A percentile compares a stretch with the other conserved stretches of the same genome.
phyloP scores from a whole-genome alignment of 2,113 vertebrate genomes.

The Xiphophorus maculatus region DNA sequence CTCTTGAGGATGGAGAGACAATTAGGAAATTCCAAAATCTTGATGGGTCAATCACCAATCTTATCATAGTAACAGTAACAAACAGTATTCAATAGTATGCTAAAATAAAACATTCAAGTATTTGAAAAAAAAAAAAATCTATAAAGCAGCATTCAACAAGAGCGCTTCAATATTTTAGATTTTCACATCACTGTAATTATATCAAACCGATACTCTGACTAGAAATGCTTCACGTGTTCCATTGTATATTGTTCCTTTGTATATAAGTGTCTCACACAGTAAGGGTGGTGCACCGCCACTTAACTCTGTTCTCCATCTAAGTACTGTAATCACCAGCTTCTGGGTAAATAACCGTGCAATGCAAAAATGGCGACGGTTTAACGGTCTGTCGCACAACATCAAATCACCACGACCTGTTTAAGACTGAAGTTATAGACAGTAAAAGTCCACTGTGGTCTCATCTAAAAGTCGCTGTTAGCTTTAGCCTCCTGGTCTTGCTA shows the following conservation, averaged over 20 bases:
- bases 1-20: constrained; percentile 41
- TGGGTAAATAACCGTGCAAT: background rate
- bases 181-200: background rate
- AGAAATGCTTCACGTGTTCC: background rate
- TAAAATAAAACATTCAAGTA: background rate
- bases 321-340: no score
- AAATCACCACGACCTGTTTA: background rate
- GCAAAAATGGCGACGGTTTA: background rate
- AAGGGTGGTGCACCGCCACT: background rate
- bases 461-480: background rate
- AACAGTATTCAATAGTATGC: constrained; percentile 39
- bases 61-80: constrained; percentile 57
- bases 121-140: background rate
- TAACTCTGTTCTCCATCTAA: background rate
- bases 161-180: background rate
- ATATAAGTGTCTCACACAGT: background rate
- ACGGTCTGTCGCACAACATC: background rate
- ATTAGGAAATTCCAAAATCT: constrained; percentile 59
- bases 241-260: background rate
- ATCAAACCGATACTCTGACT: background rate
- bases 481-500: background rate
- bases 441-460: background rate
- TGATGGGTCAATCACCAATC: constrained; percentile 47
- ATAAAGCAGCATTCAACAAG: background rate
- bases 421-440: background rate